Percentiles rank a stretch among this genome's conserved stretches.
These are phyloP conservation scores for Mesopsocus fuscifrons DNA, from an alignment of 2,888 invertebrate species.

Conservation along the genomic window DNA sequence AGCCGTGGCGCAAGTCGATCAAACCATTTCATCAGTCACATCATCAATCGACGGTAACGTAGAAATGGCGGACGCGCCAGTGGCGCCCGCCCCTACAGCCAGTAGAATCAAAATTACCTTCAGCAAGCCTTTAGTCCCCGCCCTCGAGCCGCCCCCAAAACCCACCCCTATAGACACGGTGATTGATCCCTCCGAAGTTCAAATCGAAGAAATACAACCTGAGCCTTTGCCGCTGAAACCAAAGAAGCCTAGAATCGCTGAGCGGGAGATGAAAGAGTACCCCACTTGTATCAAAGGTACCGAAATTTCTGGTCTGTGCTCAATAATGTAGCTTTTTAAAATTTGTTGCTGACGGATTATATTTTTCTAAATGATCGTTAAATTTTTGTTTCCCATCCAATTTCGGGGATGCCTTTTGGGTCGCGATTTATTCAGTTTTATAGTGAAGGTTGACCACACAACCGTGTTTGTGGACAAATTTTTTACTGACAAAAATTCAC, in stretches of 20 bases:
- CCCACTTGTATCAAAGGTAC: slow-evolving; percentile 53
- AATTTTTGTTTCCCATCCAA: no score
- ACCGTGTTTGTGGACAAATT: no score
- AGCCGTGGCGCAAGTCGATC: slow-evolving; percentile 27
- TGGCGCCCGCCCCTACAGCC: slow-evolving; percentile 23
- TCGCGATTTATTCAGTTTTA: no score
- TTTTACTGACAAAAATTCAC: no score
- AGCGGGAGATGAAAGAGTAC: slow-evolving; percentile 44
- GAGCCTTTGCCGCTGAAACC: slow-evolving; percentile 14
- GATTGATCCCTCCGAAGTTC: slow-evolving; percentile 26
- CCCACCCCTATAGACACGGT: slow-evolving; percentile 10
- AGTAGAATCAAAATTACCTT: slow-evolving; percentile 68
- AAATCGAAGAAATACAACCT: slow-evolving; percentile 34
- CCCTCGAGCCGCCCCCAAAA: slow-evolving; percentile 16
- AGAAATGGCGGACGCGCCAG: slow-evolving; percentile 36
- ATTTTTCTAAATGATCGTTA: no score
- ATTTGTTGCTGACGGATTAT: no score
- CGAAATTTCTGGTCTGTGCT: slow-evolving; percentile 71
- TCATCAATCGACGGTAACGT: slow-evolving; percentile 63
- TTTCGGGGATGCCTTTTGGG: no score
- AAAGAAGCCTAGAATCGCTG: slow-evolving; percentile 42
- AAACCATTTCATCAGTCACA: slow-evolving; percentile 34
- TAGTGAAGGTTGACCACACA: no score
- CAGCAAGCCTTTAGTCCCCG: slow-evolving; percentile 36
- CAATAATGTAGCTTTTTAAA: slow-evolving; percentile 49